Conservation (phyloP, 2,797 vertebrate species). For the Psittacula echo region DNA sequence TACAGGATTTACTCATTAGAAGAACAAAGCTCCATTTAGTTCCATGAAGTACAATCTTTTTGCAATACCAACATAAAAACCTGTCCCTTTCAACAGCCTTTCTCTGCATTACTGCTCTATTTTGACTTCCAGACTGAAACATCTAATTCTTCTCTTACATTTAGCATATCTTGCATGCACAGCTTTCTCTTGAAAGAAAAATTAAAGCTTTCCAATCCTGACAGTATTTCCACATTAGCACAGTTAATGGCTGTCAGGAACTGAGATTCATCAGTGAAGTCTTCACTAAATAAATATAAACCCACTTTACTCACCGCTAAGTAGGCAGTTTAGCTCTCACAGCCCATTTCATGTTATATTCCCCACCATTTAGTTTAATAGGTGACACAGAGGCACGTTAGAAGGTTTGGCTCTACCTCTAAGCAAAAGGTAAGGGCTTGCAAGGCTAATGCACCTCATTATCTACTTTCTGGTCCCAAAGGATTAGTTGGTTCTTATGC, state of each 20-base stretch:
- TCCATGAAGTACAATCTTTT: background rate
- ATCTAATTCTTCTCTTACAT: background rate
- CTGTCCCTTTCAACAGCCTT: background rate
- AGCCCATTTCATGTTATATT: background rate
- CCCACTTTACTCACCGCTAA: background rate
- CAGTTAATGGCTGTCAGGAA: background rate
- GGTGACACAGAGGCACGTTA: background rate
- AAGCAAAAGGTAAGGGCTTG: background rate
- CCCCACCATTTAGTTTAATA: background rate
- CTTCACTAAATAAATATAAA: conserved; percentile 29
- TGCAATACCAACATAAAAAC: background rate
- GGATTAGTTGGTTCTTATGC: background rate
- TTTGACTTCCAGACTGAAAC: background rate
- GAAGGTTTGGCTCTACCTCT: background rate
- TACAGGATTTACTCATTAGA: background rate
- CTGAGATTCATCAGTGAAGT: background rate
- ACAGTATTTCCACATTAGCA: conserved; percentile 54
- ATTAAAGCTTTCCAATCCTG: background rate
- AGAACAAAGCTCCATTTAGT: background rate
- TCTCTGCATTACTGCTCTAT: background rate
- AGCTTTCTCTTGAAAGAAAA: conserved; percentile 8
- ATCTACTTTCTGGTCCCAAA: background rate
- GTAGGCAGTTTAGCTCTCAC: background rate
- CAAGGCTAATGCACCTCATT: background rate
- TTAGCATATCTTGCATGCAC: background rate